These are phyloP conservation scores for Biston stratarius DNA, from an alignment of 2,888 invertebrate genomes.

Conservation along the genomic window DNA sequence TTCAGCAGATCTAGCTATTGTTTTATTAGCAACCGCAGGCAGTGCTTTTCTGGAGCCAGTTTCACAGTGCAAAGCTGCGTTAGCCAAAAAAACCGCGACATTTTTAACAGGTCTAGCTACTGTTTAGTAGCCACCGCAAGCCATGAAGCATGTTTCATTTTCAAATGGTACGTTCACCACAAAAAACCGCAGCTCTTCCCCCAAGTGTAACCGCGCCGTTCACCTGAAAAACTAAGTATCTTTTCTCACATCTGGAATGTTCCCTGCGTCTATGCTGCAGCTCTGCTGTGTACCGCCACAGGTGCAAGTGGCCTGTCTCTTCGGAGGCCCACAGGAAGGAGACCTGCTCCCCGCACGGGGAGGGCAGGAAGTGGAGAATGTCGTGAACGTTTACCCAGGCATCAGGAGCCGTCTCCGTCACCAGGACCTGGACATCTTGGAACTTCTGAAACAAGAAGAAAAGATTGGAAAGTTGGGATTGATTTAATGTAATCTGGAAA, in stretches of 20 bases:
- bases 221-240: background rate
- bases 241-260: conserved; percentile 4
- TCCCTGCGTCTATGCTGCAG: conserved; percentile 53
- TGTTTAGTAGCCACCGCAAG: no score
- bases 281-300: conserved; percentile 92
- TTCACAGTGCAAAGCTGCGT: no score
- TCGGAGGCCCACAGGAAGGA: conserved; percentile 97
- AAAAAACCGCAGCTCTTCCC: no score
- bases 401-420: conserved; percentile 85
- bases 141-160: no score
- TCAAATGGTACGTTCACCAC: no score
- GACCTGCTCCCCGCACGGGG: conserved; percentile 68
- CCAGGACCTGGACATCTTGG: conserved; percentile 69
- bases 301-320: conserved; percentile 95
- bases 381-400: conserved; percentile 99
- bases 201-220: background rate
- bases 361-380: conserved; percentile 93
- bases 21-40: no score
- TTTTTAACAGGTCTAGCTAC: no score
- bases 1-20: no score
- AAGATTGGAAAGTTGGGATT: conserved; percentile 33
- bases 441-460: conserved; percentile 53
- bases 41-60: no score
- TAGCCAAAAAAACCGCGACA: no score
- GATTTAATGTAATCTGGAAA: no score